These are phyloP conservation scores for Scortum barcoo DNA, from an alignment of 2,113 vertebrate genomes.

Conservation along the genomic window DNA sequence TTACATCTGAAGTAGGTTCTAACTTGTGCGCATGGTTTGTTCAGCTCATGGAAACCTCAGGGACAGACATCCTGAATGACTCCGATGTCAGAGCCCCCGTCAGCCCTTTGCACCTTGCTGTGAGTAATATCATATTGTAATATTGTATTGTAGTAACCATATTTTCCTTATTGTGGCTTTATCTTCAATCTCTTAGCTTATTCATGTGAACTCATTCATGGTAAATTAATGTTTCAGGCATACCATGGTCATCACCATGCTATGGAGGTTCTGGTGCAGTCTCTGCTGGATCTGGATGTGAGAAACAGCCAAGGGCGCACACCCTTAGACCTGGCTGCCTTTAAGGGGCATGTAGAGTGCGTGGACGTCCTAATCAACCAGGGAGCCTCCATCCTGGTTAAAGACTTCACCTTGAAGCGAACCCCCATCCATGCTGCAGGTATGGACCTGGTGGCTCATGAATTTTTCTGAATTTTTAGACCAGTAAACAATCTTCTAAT, in stretches of 20 bases:
- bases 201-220: not conserved
- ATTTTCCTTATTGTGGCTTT: not conserved
- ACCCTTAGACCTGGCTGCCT: constrained; percentile 94
- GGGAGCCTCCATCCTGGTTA: constrained; percentile 96
- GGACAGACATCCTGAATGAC: constrained; percentile 94
- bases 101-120: constrained; percentile 97
- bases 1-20: not conserved
- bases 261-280: constrained; percentile 96
- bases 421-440: constrained; percentile 98
- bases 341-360: constrained; percentile 97
- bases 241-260: constrained; percentile 98
- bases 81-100: constrained; percentile 92
- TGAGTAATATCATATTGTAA: constrained; percentile 89
- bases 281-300: constrained; percentile 96
- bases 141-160: not conserved
- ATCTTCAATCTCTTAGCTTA: not conserved
- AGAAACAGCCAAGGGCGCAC: constrained; percentile 95
- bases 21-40: constrained; percentile 44
- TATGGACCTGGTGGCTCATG: constrained; percentile 48
- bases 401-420: constrained; percentile 95
- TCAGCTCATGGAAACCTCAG: constrained; percentile 97
- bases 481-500: not conserved
- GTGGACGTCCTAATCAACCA: constrained; percentile 98
- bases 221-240: constrained; percentile 82
- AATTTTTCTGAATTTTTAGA: not conserved